Percentiles rank a stretch among this genome's conserved stretches.
phyloP scores from a whole-genome alignment of 2,888 invertebrate genomes.

The Sycophila texana region DNA sequence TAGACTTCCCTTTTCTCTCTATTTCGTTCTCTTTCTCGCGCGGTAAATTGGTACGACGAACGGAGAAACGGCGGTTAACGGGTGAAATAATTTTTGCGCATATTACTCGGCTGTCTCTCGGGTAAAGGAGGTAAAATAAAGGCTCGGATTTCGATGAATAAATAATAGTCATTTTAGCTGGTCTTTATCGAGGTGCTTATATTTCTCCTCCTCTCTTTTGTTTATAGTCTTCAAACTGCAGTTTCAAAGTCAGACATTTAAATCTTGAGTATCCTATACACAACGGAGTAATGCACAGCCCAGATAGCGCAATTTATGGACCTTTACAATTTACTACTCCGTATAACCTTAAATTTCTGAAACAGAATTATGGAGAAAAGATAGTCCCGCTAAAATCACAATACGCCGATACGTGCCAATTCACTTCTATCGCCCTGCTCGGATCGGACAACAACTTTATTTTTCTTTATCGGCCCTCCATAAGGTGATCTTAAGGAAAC shows the following conservation, averaged over 20 bases:
- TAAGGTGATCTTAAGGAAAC: background rate
- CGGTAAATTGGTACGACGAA: slow-evolving; percentile 32
- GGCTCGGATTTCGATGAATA: slow-evolving; percentile 12
- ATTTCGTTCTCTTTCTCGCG: slow-evolving; percentile 19
- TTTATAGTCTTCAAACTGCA: slow-evolving; percentile 16
- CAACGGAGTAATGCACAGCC: background rate
- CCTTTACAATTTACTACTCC: too few species aligned
- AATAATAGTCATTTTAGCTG: slow-evolving; percentile 1
- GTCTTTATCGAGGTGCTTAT: slow-evolving; percentile 17
- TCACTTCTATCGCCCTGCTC: too few species aligned
- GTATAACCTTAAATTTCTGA: too few species aligned
- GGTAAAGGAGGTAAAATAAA: slow-evolving; percentile 9
- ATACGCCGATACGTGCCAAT: background rate
- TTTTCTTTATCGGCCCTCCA: too few species aligned
- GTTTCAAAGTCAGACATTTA: slow-evolving; percentile 2
- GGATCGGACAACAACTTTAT: too few species aligned
- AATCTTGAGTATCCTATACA: slow-evolving; percentile 8
- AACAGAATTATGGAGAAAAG: background rate
- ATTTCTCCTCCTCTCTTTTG: slow-evolving; percentile 9
- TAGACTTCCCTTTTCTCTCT: slow-evolving; percentile 24
- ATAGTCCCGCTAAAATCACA: background rate
- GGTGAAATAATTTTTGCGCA: background rate
- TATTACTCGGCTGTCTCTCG: slow-evolving; percentile 23
- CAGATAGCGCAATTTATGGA: too few species aligned
- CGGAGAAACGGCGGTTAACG: slow-evolving; percentile 9